A percentile compares a stretch with the other conserved stretches of the same genome.
These are phyloP conservation scores for Patella caerulea DNA, from an alignment of 2,888 invertebrate species.

Conservation along the genomic window DNA sequence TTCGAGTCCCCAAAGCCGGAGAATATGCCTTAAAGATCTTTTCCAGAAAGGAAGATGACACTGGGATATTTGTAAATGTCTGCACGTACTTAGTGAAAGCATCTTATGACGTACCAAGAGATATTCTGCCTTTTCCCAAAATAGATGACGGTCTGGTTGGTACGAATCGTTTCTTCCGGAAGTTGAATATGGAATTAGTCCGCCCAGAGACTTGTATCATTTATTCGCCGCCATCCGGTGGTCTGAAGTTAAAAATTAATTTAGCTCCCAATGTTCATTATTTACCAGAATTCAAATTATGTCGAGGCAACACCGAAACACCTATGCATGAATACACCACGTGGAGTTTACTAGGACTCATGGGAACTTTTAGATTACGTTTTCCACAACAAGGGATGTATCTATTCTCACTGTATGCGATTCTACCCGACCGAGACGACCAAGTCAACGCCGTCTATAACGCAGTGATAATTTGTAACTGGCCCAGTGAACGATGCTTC, in stretches of 20 bases:
- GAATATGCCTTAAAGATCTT: conserved; percentile 63
- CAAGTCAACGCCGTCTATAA: conserved; percentile 19
- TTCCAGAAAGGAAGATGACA: conserved; percentile 47
- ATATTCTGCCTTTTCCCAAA: conserved; percentile 19
- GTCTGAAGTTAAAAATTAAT: conserved; percentile 13
- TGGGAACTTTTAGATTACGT: conserved; percentile 10
- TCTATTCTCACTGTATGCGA: conserved; percentile 14
- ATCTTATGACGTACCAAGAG: conserved; percentile 11
- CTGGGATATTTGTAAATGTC: conserved; percentile 54
- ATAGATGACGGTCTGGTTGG: conserved; percentile 23
- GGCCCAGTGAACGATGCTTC: conserved; percentile 13
- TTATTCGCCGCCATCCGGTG: conserved; percentile 15
- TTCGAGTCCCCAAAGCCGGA: conserved; percentile 54
- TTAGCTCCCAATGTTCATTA: not conserved
- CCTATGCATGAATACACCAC: conserved; percentile 1
- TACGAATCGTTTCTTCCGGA: conserved; percentile 14
- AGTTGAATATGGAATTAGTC: conserved; percentile 18
- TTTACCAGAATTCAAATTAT: conserved; percentile 2
- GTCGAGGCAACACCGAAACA: not conserved
- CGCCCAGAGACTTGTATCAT: conserved; percentile 17
- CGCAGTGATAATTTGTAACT: conserved; percentile 17
- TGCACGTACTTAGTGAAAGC: conserved; percentile 58
- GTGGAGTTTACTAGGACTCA: not conserved
- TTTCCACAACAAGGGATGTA: conserved; percentile 20
- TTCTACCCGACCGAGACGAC: conserved; percentile 10